A percentile compares a stretch with the other conserved stretches of the same genome.
phyloP scores from a whole-genome alignment of 1,140 invertebrate species.

The Papilio polytes region DNA sequence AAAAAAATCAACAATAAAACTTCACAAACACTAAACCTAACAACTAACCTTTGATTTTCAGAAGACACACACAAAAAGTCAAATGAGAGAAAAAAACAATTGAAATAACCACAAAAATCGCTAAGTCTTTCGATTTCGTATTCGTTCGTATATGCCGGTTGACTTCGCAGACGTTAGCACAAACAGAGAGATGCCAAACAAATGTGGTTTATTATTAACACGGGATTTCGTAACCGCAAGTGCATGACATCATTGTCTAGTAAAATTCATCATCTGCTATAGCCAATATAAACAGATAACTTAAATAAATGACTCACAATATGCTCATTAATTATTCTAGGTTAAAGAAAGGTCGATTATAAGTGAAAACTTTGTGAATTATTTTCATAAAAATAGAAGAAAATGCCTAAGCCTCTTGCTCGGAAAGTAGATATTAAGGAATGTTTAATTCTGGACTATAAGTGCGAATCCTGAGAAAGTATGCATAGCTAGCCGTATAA shows the following conservation, averaged over 20 bases:
- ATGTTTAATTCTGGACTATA: no score
- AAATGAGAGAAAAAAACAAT: background rate
- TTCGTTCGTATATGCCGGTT: constrained; percentile 43
- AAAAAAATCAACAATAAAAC: no score
- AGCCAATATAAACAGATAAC: constrained; percentile 41
- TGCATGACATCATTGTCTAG: constrained; percentile 49
- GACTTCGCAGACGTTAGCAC: constrained; percentile 53
- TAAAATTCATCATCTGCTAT: constrained; percentile 43
- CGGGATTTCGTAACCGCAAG: constrained; percentile 43
- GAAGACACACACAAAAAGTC: background rate
- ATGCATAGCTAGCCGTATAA: no score
- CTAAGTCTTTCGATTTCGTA: constrained; percentile 45
- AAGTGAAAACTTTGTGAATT: background rate
- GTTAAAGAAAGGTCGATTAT: constrained; percentile 28
- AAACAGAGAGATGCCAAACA: constrained; percentile 59
- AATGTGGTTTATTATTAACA: constrained; percentile 52
- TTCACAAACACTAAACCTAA: no score
- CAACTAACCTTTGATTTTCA: background rate
- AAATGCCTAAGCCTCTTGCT: no score
- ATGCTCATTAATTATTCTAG: background rate
- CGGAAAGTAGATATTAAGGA: no score
- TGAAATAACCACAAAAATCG: background rate
- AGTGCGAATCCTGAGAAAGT: no score
- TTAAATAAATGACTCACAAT: constrained; percentile 6
- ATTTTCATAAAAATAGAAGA: background rate